Percentiles rank a stretch among this genome's conserved stretches.
These are phyloP conservation scores for Thymelicus acteon DNA, from an alignment of 2,888 invertebrate genomes.

Conservation along the genomic window DNA sequence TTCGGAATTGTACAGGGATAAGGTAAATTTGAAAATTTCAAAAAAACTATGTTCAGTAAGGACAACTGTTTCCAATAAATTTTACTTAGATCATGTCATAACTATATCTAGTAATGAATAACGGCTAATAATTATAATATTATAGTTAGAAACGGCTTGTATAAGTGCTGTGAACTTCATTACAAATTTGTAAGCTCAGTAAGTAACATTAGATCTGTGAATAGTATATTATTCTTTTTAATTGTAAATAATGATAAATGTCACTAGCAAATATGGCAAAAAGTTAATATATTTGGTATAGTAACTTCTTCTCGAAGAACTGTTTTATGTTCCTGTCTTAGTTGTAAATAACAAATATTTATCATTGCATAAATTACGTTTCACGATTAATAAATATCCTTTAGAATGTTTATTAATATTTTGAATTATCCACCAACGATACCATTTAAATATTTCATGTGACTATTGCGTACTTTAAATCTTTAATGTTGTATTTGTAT, in stretches of 20 bases:
- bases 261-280: conserved; percentile 68
- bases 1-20: conserved; percentile 85
- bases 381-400: conserved; percentile 36
- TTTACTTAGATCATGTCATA: conserved; percentile 55
- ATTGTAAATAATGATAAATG: conserved; percentile 71
- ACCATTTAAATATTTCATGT: conserved; percentile 68
- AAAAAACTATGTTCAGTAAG: conserved; percentile 7
- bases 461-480: conserved; percentile 71
- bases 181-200: conserved; percentile 70
- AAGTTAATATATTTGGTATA: conserved; percentile 80
- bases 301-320: conserved; percentile 70
- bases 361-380: conserved; percentile 46
- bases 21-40: conserved; percentile 52
- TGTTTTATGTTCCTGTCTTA: conserved; percentile 83
- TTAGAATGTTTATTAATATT: conserved; percentile 58
- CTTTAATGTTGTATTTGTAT: conserved; percentile 78
- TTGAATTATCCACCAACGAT: conserved; percentile 55
- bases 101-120: conserved; percentile 35
- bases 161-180: conserved; percentile 72
- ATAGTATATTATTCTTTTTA: conserved; percentile 70
- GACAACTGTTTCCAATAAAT: conserved; percentile 38
- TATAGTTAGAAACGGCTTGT: conserved; percentile 63
- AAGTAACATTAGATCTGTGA: conserved; percentile 69
- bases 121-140: conserved; percentile 42
- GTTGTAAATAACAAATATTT: conserved; percentile 79